phyloP scores from a whole-genome alignment of 2,797 vertebrate species.

The Alosa sapidissima region DNA sequence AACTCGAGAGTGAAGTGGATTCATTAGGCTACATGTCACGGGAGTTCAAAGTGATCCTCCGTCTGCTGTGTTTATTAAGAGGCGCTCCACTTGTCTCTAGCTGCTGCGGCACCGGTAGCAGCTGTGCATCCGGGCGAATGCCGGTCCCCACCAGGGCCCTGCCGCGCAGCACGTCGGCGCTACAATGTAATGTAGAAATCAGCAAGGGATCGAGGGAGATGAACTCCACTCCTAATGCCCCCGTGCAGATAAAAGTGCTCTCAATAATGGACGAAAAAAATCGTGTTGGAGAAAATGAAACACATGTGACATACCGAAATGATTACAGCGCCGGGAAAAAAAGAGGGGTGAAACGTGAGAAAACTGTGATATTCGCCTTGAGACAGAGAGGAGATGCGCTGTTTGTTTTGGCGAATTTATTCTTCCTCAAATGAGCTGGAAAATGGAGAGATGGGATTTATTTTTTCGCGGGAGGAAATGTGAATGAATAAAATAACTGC shows the following conservation, averaged over 20 bases:
- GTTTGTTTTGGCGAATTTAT: slow-evolving; percentile 68
- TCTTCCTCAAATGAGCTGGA: slow-evolving; percentile 71
- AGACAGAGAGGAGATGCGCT: slow-evolving; percentile 37
- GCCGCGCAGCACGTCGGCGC: slow-evolving; percentile 37
- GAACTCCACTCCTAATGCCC: slow-evolving; percentile 67
- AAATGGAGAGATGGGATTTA: slow-evolving; percentile 60
- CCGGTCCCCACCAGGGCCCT: slow-evolving; percentile 11
- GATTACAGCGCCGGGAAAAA: slow-evolving; percentile 59
- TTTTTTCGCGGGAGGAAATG: slow-evolving; percentile 60
- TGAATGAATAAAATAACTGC: slow-evolving; percentile 67
- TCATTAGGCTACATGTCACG: slow-evolving; percentile 67
- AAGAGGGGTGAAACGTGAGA: slow-evolving; percentile 39
- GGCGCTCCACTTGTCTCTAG: slow-evolving; percentile 48
- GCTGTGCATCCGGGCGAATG: slow-evolving; percentile 42
- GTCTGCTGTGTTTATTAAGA: slow-evolving; percentile 73
- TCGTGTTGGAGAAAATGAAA: slow-evolving; percentile 66
- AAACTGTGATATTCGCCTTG: slow-evolving; percentile 15
- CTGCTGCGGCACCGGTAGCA: slow-evolving; percentile 2
- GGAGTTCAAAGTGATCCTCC: slow-evolving; percentile 71
- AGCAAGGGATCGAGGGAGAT: slow-evolving; percentile 69
- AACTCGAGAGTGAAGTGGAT: slow-evolving; percentile 57
- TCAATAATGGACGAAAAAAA: slow-evolving; percentile 63
- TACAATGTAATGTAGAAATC: slow-evolving; percentile 70
- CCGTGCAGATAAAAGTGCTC: slow-evolving; percentile 63
- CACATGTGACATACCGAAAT: slow-evolving; percentile 65